phyloP scores from a whole-genome alignment of 2,797 vertebrate genomes.

The Catharus ustulatus region DNA sequence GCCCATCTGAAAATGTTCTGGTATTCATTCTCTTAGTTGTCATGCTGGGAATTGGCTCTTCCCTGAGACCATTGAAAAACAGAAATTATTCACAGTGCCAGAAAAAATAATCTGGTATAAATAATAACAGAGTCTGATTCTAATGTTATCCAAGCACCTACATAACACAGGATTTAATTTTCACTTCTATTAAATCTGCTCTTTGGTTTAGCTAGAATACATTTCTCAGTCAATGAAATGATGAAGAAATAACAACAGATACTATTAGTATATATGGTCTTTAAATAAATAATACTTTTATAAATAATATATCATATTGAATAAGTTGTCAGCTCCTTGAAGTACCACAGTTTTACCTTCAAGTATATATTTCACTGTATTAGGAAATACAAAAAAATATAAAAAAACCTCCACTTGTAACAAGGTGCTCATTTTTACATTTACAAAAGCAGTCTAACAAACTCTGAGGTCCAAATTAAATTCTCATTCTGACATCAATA shows the following conservation, averaged over 20 bases:
- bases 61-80: neutral
- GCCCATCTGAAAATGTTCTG: neutral
- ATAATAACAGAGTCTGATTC: neutral
- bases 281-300: neutral
- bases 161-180: neutral
- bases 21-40: neutral
- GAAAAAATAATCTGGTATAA: constrained; percentile 7
- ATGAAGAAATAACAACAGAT: neutral
- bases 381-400: neutral
- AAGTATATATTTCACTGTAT: neutral
- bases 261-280: neutral
- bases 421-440: neutral
- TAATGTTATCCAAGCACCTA: neutral
- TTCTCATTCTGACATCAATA: neutral
- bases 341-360: neutral
- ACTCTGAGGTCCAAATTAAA: neutral
- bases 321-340: neutral
- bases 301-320: neutral
- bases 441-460: neutral
- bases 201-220: neutral
- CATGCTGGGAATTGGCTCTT: neutral
- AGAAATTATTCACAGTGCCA: neutral
- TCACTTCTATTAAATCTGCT: neutral
- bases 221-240: neutral
- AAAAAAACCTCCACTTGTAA: neutral